These are phyloP conservation scores for Thamnaconus septentrionalis DNA, from an alignment of 2,113 vertebrate genomes.

Conservation along the genomic window DNA sequence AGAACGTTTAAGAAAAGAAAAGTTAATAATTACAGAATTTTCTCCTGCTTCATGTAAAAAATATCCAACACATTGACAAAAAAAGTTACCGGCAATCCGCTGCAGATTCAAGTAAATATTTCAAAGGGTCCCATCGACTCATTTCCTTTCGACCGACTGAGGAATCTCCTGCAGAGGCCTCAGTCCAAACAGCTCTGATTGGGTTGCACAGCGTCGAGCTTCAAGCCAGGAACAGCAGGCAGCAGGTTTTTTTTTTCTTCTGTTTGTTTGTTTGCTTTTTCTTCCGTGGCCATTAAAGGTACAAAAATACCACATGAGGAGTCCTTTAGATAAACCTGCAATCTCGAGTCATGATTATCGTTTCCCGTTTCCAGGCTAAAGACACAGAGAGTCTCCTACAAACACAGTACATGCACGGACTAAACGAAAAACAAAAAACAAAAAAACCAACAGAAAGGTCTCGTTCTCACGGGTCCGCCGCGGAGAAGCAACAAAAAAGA, in stretches of 20 bases:
- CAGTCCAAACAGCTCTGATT: conserved; percentile 21
- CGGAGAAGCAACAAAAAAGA: too few species aligned
- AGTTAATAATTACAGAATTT: conserved; percentile 22
- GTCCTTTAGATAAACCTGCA: conserved; percentile 47
- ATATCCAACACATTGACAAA: conserved; percentile 45
- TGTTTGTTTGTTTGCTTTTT: background rate
- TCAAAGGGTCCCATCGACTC: conserved; percentile 19
- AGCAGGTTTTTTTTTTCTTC: too few species aligned
- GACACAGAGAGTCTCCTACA: conserved; percentile 51
- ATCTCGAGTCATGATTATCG: conserved; percentile 59
- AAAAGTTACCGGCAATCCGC: conserved; percentile 16
- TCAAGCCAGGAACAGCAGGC: conserved; percentile 39
- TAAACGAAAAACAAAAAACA: conserved; percentile 13
- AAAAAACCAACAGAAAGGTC: conserved; percentile 40
- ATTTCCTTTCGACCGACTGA: conserved; percentile 17
- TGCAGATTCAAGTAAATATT: conserved; percentile 22
- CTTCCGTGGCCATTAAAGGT: conserved; percentile 34
- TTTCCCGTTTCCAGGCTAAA: conserved; percentile 38
- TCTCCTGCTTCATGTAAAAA: conserved; percentile 24
- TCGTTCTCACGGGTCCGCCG: conserved; percentile 17
- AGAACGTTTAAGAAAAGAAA: background rate
- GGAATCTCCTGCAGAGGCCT: conserved; percentile 10
- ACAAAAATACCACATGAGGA: conserved; percentile 50
- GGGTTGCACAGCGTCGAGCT: conserved; percentile 34
- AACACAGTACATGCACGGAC: conserved; percentile 62